Conservation (phyloP, 2,113 vertebrate species). For the Pluvialis apricaria region DNA sequence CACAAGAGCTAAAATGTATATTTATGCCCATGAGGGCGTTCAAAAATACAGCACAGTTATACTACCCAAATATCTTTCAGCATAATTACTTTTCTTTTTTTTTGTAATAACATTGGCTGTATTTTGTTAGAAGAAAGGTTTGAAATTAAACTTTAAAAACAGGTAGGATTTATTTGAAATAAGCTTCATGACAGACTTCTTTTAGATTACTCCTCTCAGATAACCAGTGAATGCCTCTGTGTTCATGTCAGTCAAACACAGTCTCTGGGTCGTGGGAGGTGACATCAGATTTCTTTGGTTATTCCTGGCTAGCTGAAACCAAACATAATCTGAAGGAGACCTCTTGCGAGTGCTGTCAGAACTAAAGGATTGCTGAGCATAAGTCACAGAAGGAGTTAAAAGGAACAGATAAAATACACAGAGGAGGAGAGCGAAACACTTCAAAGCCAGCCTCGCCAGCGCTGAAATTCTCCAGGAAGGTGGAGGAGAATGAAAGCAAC, state of each 20-base stretch:
- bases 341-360: neutral
- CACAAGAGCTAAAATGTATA: neutral
- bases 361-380: neutral
- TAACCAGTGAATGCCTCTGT: neutral
- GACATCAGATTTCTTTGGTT: neutral
- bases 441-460: neutral
- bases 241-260: neutral
- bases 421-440: neutral
- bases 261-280: neutral
- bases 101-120: neutral
- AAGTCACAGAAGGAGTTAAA: neutral
- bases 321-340: neutral
- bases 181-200: neutral
- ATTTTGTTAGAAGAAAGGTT: neutral
- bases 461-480: neutral
- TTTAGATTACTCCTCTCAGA: neutral
- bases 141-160: neutral
- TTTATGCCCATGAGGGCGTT: neutral
- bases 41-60: neutral
- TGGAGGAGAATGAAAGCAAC: neutral
- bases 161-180: neutral
- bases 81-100: neutral
- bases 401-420: neutral
- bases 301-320: neutral
- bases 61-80: neutral